Evolutionary conservation across 2,113 vertebrate species (phyloP).

Genomic region (Alectura lathami): DNA sequence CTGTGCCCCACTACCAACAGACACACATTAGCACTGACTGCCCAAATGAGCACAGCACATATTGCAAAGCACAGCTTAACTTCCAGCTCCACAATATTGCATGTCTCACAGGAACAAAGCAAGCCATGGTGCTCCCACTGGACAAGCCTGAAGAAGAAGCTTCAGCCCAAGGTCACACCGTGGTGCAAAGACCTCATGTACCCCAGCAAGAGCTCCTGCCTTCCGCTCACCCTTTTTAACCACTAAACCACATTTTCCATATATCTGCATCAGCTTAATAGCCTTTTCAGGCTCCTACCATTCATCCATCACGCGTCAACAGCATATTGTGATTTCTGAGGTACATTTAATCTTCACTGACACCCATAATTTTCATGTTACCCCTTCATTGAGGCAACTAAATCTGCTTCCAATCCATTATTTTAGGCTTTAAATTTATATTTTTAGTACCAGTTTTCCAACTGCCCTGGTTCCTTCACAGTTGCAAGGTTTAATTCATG

Average conservation of each 20-base stretch:
- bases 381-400: constrained; percentile 55
- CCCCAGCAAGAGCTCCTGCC: neutral
- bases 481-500: constrained; percentile 49
- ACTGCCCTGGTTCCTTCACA: neutral
- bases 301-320: neutral
- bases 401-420: neutral
- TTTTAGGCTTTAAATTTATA: constrained; percentile 25
- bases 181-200: neutral
- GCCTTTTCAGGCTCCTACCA: constrained; percentile 30
- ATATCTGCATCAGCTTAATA: neutral
- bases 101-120: neutral
- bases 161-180: neutral
- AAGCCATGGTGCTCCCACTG: neutral
- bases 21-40: neutral
- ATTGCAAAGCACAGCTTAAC: neutral
- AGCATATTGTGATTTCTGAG: constrained; percentile 17
- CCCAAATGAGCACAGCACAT: neutral
- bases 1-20: neutral
- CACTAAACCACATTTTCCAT: neutral
- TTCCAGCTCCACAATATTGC: rapidly evolving
- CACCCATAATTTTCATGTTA: constrained; percentile 34
- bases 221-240: neutral
- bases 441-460: constrained; percentile 40
- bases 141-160: neutral
- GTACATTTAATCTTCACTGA: constrained; percentile 35